Evolutionary conservation across 2,888 invertebrate species (phyloP).

Genomic region (Cremastinae sp.): DNA sequence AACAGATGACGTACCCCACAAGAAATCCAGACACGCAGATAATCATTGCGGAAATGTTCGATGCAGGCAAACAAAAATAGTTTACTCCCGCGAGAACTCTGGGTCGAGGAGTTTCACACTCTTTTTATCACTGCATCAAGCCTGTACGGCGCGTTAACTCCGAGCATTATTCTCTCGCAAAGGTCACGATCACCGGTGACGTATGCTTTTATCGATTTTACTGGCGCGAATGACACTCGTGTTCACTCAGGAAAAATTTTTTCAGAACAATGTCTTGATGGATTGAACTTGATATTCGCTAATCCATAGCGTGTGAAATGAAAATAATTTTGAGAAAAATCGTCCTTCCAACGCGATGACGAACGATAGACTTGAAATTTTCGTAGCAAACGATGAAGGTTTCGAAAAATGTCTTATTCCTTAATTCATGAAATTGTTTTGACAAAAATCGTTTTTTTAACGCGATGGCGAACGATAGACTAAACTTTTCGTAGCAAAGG

Average conservation of each 20-base stretch:
- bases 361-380: too few relatives aligned
- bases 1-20: slow-evolving; percentile 75
- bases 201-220: slow-evolving; percentile 4
- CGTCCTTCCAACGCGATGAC: too few relatives aligned
- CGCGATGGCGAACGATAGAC: too few relatives aligned
- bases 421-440: too few relatives aligned
- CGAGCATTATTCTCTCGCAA: slow-evolving; percentile 32
- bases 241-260: not conserved
- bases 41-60: slow-evolving; percentile 71
- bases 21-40: slow-evolving; percentile 79
- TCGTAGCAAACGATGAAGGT: too few relatives aligned
- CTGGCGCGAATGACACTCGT: not conserved
- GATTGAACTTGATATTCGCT: too few relatives aligned
- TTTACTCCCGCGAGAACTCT: not conserved
- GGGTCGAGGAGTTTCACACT: not conserved
- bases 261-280: too few relatives aligned
- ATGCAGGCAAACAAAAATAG: not conserved
- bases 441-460: too few relatives aligned
- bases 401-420: too few relatives aligned
- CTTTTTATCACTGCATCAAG: slow-evolving; percentile 10
- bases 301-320: too few relatives aligned
- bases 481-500: too few relatives aligned
- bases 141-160: slow-evolving; percentile 8
- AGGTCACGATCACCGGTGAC: slow-evolving; percentile 50
- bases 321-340: too few relatives aligned